Evolutionary conservation across 2,113 vertebrate genomes (phyloP).

Genomic region (Triplophysa siluroides): DNA sequence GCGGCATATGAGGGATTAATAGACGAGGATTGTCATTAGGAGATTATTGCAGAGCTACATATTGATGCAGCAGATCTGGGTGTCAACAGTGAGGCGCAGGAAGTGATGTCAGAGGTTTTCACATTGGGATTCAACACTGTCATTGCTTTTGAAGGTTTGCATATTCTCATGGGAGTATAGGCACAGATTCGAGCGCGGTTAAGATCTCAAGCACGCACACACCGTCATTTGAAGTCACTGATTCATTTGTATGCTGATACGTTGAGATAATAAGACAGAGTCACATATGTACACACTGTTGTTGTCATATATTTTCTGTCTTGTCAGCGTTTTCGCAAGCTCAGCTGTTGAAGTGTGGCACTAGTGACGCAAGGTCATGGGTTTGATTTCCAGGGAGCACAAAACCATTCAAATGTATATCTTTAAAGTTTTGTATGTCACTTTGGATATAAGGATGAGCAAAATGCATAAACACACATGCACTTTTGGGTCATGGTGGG

Average conservation of each 20-base stretch:
- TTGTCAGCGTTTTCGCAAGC: not conserved
- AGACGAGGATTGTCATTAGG: constrained; percentile 51
- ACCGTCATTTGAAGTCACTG: not conserved
- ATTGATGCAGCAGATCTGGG: constrained; percentile 6
- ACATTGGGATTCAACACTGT: not conserved
- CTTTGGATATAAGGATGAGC: too few species aligned
- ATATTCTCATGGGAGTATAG: not conserved
- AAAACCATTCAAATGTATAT: too few species aligned
- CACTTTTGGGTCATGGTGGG: too few species aligned
- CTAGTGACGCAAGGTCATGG: too few species aligned
- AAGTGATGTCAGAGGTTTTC: not conserved
- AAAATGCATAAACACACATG: too few species aligned
- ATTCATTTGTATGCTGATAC: not conserved
- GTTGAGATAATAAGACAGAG: not conserved
- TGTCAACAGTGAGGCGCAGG: not conserved
- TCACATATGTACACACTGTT: not conserved
- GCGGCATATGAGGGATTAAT: constrained; percentile 40
- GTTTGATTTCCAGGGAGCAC: too few species aligned
- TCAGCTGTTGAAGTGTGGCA: too few species aligned
- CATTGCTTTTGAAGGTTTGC: not conserved
- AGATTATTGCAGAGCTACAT: constrained; percentile 44
- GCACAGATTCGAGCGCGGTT: too few species aligned
- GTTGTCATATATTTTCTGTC: not conserved
- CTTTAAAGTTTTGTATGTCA: too few species aligned
- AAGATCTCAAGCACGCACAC: not conserved